Evolutionary conservation across 2,113 vertebrate species (phyloP).

Genomic region (Protomyctophum bolini): DNA sequence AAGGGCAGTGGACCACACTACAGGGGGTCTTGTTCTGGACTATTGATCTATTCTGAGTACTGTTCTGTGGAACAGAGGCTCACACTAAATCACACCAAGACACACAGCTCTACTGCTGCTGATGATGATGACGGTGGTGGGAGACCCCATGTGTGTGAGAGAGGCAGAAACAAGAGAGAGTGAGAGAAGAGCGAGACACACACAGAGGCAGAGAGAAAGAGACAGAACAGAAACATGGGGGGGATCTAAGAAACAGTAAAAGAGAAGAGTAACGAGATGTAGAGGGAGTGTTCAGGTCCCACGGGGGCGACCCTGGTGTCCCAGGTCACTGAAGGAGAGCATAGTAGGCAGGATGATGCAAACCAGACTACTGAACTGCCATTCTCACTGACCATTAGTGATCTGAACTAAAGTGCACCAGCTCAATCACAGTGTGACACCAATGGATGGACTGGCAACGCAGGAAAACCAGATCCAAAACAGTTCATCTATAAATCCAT

Average conservation of each 20-base stretch:
- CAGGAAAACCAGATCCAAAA: not conserved
- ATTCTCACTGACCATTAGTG: constrained; percentile 24
- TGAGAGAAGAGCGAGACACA: not conserved
- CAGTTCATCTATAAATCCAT: not conserved
- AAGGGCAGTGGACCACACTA: not conserved
- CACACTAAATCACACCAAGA: constrained; percentile 48
- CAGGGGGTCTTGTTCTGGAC: constrained; percentile 28
- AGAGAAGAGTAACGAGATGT: not conserved
- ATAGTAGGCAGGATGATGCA: constrained; percentile 28
- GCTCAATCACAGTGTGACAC: constrained; percentile 18
- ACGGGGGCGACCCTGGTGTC: constrained; percentile 11
- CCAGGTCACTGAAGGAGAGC: constrained; percentile 38
- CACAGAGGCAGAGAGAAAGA: too few species aligned
- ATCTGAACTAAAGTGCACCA: constrained; percentile 20
- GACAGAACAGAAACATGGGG: too few species aligned
- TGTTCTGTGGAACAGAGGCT: constrained; percentile 9
- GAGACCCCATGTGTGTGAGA: constrained; percentile 8
- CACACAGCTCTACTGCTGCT: constrained; percentile 12
- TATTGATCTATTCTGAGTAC: constrained; percentile 32
- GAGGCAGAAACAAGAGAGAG: not conserved
- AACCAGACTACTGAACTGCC: constrained; percentile 30
- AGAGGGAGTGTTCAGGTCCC: constrained; percentile 6
- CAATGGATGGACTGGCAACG: not conserved
- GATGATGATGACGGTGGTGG: not conserved
- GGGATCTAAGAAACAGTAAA: not conserved